These are phyloP conservation scores for Chelon labrosus DNA, from an alignment of 2,797 vertebrate genomes.

Conservation along the genomic window DNA sequence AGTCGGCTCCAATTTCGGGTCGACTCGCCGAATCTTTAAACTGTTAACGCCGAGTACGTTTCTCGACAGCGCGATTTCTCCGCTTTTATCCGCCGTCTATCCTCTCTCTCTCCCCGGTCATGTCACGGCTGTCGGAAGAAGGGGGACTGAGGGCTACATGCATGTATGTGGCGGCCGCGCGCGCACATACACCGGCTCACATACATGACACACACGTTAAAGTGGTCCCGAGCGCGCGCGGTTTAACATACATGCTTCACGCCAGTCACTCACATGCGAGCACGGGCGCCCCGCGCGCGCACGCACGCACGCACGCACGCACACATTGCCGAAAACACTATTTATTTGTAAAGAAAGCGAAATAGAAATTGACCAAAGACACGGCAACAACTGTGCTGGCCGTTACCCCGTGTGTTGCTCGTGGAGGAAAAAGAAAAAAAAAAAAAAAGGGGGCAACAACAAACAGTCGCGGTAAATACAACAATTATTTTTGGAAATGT, in stretches of 20 bases:
- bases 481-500: slow-evolving; percentile 64
- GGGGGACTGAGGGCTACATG: neutral
- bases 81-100: neutral
- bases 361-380: slow-evolving; percentile 28
- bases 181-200: slow-evolving; percentile 70
- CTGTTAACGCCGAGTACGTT: slow-evolving; percentile 15
- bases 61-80: slow-evolving; percentile 39
- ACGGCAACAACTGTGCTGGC: slow-evolving; percentile 61
- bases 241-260: slow-evolving; percentile 54
- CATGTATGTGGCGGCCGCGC: neutral
- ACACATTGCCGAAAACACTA: slow-evolving; percentile 10
- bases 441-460: slow-evolving; percentile 52
- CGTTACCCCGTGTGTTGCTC: slow-evolving; percentile 55
- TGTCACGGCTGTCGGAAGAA: slow-evolving; percentile 54
- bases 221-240: slow-evolving; percentile 69
- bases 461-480: slow-evolving; percentile 67
- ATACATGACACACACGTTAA: slow-evolving; percentile 82
- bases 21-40: slow-evolving; percentile 18
- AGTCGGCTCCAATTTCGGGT: slow-evolving; percentile 35
- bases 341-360: slow-evolving; percentile 9
- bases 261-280: slow-evolving; percentile 46
- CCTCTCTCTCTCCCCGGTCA: slow-evolving; percentile 50
- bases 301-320: slow-evolving; percentile 34
- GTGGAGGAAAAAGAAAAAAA: neutral
- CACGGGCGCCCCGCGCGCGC: slow-evolving; percentile 19